phyloP scores from a whole-genome alignment of 2,113 vertebrate genomes.

The Sterna hirundo region DNA sequence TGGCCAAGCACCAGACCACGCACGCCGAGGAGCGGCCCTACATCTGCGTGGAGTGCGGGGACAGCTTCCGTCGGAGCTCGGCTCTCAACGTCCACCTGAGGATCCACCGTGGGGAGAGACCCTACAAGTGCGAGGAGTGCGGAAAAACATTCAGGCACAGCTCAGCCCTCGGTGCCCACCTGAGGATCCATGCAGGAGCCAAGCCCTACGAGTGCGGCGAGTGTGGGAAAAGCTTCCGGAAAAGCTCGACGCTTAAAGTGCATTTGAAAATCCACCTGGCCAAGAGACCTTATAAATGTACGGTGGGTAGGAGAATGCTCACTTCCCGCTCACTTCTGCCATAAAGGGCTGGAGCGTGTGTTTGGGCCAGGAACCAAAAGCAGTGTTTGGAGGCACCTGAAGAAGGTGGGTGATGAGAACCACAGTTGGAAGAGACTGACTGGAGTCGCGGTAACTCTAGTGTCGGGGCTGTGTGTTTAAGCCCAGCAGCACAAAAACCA shows the following conservation, averaged over 20 bases:
- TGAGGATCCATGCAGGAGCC: conserved; percentile 61
- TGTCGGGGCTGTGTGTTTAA: background rate
- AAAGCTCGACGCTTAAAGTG: conserved; percentile 59
- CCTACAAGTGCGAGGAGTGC: conserved; percentile 33
- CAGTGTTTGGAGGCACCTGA: background rate
- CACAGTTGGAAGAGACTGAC: background rate
- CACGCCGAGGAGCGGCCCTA: background rate
- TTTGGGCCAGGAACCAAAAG: background rate
- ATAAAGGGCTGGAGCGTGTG: background rate
- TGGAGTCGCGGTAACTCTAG: rapidly evolving
- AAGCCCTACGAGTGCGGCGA: conserved; percentile 48
- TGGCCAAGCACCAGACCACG: background rate
- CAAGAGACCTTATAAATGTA: conserved; percentile 82
- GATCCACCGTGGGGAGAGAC: conserved; percentile 36
- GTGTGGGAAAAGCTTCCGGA: conserved; percentile 65
- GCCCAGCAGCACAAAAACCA: background rate
- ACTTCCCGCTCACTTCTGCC: conserved; percentile 32
- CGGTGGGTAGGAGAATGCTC: conserved; percentile 49
- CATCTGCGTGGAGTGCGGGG: conserved; percentile 31
- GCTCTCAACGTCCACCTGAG: conserved; percentile 38
- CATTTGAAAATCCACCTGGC: conserved; percentile 83
- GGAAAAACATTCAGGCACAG: conserved; percentile 66
- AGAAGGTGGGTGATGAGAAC: background rate
- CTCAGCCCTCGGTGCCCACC: conserved; percentile 66
- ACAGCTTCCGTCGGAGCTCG: conserved; percentile 39